Evolutionary conservation across 2,888 invertebrate genomes (phyloP).

Genomic region (Galeopsomyia nigrocyanea): DNA sequence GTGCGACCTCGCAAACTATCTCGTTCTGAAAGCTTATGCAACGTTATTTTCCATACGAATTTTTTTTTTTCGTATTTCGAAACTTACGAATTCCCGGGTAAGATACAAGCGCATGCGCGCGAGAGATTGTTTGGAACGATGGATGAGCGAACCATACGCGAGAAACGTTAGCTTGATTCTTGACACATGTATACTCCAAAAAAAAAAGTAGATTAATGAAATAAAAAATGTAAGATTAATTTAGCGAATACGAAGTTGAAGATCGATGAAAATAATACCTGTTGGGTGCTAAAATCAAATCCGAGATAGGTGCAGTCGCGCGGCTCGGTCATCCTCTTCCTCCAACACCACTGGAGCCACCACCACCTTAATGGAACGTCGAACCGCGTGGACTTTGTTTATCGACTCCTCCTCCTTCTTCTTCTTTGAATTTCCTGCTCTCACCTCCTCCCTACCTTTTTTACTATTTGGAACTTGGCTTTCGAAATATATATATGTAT

Average conservation of each 20-base stretch:
- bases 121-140: conserved; percentile 3
- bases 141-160: conserved; percentile 23
- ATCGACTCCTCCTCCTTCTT: background rate
- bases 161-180: no score
- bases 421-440: background rate
- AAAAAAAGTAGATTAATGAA: no score
- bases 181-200: no score
- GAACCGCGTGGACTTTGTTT: background rate
- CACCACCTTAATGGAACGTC: background rate
- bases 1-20: conserved; percentile 20
- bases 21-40: no score
- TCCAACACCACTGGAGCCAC: background rate
- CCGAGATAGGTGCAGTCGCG: conserved; percentile 78
- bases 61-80: background rate
- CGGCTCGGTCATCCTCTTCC: conserved; percentile 55
- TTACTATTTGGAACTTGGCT: no score
- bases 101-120: background rate
- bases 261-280: conserved; percentile 70
- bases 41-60: background rate
- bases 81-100: no score
- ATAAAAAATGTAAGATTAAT: no score
- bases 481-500: background rate
- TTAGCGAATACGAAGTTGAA: no score
- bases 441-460: no score
- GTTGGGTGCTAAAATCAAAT: conserved; percentile 89